Percentiles rank a stretch among this genome's conserved stretches.
These are phyloP conservation scores for Lycorma delicatula DNA, from an alignment of 1,140 invertebrate genomes.

Conservation along the genomic window DNA sequence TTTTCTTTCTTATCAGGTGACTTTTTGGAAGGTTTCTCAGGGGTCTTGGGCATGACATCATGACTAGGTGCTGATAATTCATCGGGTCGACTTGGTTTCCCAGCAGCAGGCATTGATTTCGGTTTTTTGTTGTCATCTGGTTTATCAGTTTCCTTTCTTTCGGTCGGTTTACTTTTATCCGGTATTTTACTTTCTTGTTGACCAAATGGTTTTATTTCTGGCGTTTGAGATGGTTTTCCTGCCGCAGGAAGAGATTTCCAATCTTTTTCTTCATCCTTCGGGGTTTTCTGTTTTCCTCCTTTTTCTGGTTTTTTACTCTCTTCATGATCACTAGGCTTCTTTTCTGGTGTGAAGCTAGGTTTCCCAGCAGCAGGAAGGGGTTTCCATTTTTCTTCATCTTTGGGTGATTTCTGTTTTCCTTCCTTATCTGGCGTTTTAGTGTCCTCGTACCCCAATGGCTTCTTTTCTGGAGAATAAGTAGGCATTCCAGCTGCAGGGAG, in stretches of 20 bases:
- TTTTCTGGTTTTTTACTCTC: neutral
- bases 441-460: no score
- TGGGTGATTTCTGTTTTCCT: neutral
- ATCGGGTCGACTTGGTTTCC: conserved; percentile 11
- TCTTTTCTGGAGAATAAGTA: neutral
- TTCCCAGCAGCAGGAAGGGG: neutral
- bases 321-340: neutral
- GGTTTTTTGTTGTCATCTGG: neutral
- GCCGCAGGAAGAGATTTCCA: neutral
- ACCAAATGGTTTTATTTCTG: no score
- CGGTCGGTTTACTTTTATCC: neutral
- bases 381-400: neutral
- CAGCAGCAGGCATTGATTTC: conserved; percentile 7
- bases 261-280: neutral
- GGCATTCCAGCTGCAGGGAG: neutral
- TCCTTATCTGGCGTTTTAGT: neutral
- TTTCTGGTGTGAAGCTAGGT: neutral
- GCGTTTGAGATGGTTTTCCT: neutral
- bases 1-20: no score
- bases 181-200: neutral
- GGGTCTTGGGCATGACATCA: neutral
- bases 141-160: conserved; percentile 1
- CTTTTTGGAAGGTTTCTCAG: neutral
- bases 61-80: conserved; percentile 1
- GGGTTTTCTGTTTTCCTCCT: neutral